Evolutionary conservation across 2,113 vertebrate species (phyloP), one percentile per base, ranked within the genome.

Genomic region (Coregonus clupeaformis): DNA sequence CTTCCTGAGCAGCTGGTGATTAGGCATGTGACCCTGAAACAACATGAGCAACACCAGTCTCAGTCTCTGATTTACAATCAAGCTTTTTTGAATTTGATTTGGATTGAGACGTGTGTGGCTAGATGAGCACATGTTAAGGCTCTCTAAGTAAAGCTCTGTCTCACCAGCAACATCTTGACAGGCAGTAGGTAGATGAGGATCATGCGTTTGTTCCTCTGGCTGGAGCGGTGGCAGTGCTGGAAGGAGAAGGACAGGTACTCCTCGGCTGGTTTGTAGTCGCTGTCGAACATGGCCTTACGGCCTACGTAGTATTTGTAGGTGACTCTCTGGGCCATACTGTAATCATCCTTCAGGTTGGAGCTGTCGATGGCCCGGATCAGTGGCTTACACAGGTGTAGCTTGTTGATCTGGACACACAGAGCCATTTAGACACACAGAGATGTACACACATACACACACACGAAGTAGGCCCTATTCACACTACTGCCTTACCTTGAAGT

Each of bases 141-240:
- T 49, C 47, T 3, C 12, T 14, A 12, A 13, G 14, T 49, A 3
- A 49, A 12, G 14, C 14, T 16, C 11, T 49, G 47, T 45, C 93
- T 94, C 60, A 99, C 97, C 93, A 99, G 86, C 49, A 99, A 91
- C 98, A 99, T 99, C 89, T 99, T 99, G 49, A 99, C 97, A 0
- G 97, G 98, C 49, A 99, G 92, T 75, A 99, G 89, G 85, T 99
- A 99, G 69, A 99, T 98, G 22, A 99, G 93, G 69, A 99, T 96
- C 94, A 98, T 96, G 59, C 96, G 93, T 86, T 99, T 99, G 91
- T 99, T 99, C 87, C 95, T 98, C 94, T 98, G 97, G 81, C 97
- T 96, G 63, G 94, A 94, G 1, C 93, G 94, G 77, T 98, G 97
- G 60, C 98, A 98, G 87, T 96, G 96, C 49, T 93, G 91, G 80